Conservation (phyloP, 2,888 invertebrate species). For the Phortica magna region DNA sequence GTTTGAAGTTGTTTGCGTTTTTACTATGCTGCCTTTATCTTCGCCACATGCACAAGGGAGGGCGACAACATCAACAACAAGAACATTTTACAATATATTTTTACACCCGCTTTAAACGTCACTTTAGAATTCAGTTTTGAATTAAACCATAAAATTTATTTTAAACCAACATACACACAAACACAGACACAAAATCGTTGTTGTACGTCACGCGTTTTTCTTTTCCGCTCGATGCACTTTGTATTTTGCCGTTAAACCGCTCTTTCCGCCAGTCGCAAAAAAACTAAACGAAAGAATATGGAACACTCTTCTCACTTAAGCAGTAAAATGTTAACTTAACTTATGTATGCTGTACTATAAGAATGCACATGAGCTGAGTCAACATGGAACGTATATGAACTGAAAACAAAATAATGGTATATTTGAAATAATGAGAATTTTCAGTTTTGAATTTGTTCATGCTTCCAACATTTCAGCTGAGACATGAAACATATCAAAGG, state of each 20-base stretch:
- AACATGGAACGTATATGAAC: no score
- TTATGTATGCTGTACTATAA: no score
- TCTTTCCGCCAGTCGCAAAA: no score
- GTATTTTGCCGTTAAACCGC: background rate
- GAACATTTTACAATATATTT: background rate
- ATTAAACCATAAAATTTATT: conserved; percentile 6
- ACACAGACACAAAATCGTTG: conserved; percentile 23
- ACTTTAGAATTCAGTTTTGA: background rate
- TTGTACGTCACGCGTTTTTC: background rate
- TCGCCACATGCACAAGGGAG: background rate
- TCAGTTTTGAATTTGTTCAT: no score
- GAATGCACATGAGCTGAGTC: no score
- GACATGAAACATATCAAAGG: no score
- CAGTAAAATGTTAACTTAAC: no score
- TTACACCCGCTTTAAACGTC: conserved; percentile 1
- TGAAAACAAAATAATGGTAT: no score
- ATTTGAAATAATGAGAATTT: no score
- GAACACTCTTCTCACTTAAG: no score
- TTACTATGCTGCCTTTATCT: background rate
- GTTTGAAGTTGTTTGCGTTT: background rate
- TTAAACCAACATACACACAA: conserved; percentile 19
- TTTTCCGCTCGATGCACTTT: background rate
- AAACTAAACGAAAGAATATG: no score
- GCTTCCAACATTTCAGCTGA: no score
- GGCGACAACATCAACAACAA: background rate